Conservation (phyloP, 2,888 invertebrate species). For the Lutraria lutraria region DNA sequence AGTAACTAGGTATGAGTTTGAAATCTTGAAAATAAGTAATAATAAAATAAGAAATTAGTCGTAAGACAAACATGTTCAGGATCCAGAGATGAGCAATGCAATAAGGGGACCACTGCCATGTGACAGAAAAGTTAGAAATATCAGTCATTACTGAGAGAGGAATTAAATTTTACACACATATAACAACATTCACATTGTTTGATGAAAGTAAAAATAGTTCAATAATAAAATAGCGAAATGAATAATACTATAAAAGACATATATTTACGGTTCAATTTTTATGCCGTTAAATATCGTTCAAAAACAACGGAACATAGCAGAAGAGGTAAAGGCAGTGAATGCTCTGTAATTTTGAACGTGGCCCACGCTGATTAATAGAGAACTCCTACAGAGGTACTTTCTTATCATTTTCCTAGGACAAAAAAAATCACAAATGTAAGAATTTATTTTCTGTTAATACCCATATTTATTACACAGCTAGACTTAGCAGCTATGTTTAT, state of each 20-base stretch:
- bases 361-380: no score
- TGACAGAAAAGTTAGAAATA: not conserved
- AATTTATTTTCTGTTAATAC: not conserved
- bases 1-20: no score
- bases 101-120: not conserved
- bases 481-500: not conserved
- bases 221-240: conserved; percentile 17
- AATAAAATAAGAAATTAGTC: no score
- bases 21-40: no score
- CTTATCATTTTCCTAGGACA: not conserved
- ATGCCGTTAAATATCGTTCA: not conserved
- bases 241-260: conserved; percentile 10
- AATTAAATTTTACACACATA: not conserved
- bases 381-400: not conserved
- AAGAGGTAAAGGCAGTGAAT: not conserved
- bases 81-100: not conserved
- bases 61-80: no score
- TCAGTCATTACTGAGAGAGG: not conserved
- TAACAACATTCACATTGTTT: conserved; percentile 14
- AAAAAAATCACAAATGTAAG: not conserved
- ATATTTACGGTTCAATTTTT: conserved; percentile 9
- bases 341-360: not conserved
- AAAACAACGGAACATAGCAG: not conserved
- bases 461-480: not conserved
- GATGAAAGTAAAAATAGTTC: conserved; percentile 13